Percentiles rank a stretch among this genome's conserved stretches.
Conservation (phyloP, 2,888 invertebrate genomes). For the Glomeris marginata region DNA sequence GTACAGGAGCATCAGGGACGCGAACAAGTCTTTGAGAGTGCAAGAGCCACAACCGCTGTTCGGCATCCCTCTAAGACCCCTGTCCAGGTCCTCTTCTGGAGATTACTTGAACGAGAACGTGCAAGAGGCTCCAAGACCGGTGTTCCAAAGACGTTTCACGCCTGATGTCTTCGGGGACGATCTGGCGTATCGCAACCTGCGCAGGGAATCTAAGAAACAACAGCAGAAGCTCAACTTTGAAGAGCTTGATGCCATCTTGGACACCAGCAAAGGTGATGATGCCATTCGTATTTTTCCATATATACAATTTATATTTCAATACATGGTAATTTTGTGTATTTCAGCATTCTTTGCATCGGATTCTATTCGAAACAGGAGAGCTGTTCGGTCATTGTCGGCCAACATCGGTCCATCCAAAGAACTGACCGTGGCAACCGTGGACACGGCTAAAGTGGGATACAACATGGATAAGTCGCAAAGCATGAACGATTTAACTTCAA, state of each 20-base stretch:
- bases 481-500: slow-evolving; percentile 38
- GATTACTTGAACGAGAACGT: slow-evolving; percentile 60
- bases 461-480: slow-evolving; percentile 35
- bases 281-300: neutral
- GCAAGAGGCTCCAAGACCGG: slow-evolving; percentile 41
- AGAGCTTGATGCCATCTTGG: slow-evolving; percentile 18
- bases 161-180: slow-evolving; percentile 78
- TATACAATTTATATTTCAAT: too few relatives aligned
- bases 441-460: neutral
- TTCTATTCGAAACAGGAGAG: slow-evolving; percentile 52
- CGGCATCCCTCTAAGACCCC: slow-evolving; percentile 74
- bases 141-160: slow-evolving; percentile 48
- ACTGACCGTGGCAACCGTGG: neutral
- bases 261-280: slow-evolving; percentile 1
- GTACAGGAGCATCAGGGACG: slow-evolving; percentile 60
- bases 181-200: slow-evolving; percentile 64
- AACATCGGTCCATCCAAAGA: slow-evolving; percentile 59
- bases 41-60: slow-evolving; percentile 72
- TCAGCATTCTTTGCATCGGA: slow-evolving; percentile 22
- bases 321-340: too few relatives aligned
- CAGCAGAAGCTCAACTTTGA: slow-evolving; percentile 16
- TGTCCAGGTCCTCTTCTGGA: slow-evolving; percentile 59
- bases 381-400: slow-evolving; percentile 65
- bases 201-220: slow-evolving; percentile 46
- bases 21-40: slow-evolving; percentile 47